A percentile compares a stretch with the other conserved stretches of the same genome.
Conservation (phyloP, 2,113 vertebrate genomes). For the Fulmarus glacialis region DNA sequence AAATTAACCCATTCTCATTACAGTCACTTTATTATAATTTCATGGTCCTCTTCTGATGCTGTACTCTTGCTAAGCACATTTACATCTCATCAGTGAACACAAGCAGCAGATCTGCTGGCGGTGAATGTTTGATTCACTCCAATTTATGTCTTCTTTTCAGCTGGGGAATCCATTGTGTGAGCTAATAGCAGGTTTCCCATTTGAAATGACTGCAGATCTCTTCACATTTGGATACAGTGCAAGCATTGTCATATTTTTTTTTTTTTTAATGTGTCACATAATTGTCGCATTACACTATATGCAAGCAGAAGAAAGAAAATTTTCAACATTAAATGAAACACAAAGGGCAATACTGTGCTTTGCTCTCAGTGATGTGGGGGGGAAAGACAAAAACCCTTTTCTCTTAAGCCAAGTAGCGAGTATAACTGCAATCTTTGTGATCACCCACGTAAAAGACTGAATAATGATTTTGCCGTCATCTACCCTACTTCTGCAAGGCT, state of each 20-base stretch:
- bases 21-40: constrained; percentile 46
- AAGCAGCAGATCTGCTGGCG: constrained; percentile 21
- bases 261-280: constrained; percentile 5
- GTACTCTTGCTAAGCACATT: constrained; percentile 48
- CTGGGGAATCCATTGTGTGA: constrained; percentile 40
- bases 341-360: not conserved
- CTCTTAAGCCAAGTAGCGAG: not conserved
- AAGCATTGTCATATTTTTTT: constrained; percentile 35
- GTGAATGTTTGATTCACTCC: constrained; percentile 30
- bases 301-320: not conserved
- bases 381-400: not conserved
- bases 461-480: not conserved
- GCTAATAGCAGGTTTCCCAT: constrained; percentile 40
- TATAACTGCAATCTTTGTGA: not conserved
- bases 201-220: constrained; percentile 45
- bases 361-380: not conserved
- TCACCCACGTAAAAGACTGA: not conserved
- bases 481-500: not conserved
- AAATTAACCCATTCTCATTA: constrained; percentile 69
- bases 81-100: constrained; percentile 46
- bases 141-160: constrained; percentile 49
- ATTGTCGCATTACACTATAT: not conserved
- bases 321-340: not conserved
- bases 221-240: constrained; percentile 21
- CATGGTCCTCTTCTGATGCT: constrained; percentile 34